phyloP scores from a whole-genome alignment of 1,140 invertebrate species.

The Drosophila kepulauana region DNA sequence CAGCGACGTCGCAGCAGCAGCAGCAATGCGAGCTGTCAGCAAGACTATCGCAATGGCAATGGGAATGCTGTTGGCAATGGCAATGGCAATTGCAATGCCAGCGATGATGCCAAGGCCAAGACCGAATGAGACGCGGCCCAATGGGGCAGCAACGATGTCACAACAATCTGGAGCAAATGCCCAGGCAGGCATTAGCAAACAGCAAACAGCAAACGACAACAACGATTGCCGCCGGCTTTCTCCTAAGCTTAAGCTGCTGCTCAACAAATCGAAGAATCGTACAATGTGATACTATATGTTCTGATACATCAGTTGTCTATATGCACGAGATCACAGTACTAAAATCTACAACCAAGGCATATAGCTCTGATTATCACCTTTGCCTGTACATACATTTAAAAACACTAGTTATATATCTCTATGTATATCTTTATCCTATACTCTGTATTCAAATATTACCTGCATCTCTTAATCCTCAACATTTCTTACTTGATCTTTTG shows the following conservation, averaged over 20 bases:
- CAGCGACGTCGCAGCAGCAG: slow-evolving; percentile 7
- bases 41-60: slow-evolving; percentile 18
- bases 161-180: slow-evolving; percentile 52
- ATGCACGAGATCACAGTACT: no score
- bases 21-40: background rate
- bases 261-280: slow-evolving; percentile 30
- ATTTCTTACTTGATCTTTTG: background rate
- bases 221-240: no score
- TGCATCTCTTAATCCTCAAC: slow-evolving; percentile 14
- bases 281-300: slow-evolving; percentile 57
- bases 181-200: slow-evolving; percentile 28
- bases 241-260: no score
- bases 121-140: slow-evolving; percentile 52
- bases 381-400: slow-evolving; percentile 26
- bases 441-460: slow-evolving; percentile 28
- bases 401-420: slow-evolving; percentile 30
- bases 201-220: no score
- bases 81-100: slow-evolving; percentile 45
- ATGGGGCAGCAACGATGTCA: slow-evolving; percentile 36
- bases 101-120: slow-evolving; percentile 55
- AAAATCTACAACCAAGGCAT: no score
- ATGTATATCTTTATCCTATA: slow-evolving; percentile 7
- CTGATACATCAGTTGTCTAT: slow-evolving; percentile 26
- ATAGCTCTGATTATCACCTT: slow-evolving; percentile 1
- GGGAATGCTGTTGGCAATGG: background rate